These are phyloP conservation scores for Gambelia wislizenii DNA, from an alignment of 2,797 vertebrate species.

Conservation along the genomic window DNA sequence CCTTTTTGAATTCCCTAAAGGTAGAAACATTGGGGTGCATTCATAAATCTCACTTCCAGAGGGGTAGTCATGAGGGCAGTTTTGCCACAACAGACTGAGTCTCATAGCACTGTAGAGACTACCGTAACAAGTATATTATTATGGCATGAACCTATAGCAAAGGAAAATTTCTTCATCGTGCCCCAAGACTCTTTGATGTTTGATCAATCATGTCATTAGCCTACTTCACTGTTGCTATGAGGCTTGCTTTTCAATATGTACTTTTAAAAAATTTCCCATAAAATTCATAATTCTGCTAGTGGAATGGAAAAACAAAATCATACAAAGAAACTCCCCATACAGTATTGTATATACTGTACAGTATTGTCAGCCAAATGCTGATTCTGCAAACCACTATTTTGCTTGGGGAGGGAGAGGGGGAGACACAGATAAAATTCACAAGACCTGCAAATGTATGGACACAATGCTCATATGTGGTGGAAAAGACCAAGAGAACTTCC, in stretches of 20 bases:
- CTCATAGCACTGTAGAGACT: too few species aligned
- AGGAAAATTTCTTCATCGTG: too few species aligned
- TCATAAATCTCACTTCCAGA: background rate
- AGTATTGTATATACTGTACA: background rate
- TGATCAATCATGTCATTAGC: background rate
- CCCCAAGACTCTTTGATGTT: background rate
- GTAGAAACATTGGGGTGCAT: background rate
- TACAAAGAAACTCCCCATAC: accelerated
- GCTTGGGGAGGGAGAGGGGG: too few species aligned
- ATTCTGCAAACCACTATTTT: too few species aligned
- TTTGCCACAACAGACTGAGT: too few species aligned
- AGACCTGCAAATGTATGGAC: background rate
- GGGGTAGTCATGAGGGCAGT: background rate
- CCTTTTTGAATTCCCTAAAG: background rate
- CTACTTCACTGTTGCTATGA: too few species aligned
- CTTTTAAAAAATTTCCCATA: background rate
- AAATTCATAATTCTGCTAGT: background rate
- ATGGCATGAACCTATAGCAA: too few species aligned
- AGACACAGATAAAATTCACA: accelerated
- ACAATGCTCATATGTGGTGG: background rate
- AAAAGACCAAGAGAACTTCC: background rate
- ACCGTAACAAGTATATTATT: too few species aligned
- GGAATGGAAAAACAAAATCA: accelerated
- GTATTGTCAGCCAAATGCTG: background rate
- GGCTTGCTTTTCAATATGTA: background rate